phyloP scores from a whole-genome alignment of 2,888 invertebrate species.

The Sacculina carcini region DNA sequence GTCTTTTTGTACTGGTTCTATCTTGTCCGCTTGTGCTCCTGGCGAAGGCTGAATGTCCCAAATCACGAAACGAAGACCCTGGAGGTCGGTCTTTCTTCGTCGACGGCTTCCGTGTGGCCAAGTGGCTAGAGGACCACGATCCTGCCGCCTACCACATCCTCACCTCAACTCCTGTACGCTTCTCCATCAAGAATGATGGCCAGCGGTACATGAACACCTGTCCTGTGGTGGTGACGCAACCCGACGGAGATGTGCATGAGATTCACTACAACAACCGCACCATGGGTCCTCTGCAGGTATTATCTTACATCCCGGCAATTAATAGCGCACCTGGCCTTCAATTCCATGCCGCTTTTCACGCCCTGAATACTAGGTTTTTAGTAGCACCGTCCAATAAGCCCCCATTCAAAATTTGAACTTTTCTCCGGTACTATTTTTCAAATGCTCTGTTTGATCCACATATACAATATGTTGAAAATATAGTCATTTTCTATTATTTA shows the following conservation, averaged over 20 bases:
- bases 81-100: conserved; percentile 20
- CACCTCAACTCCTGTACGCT: conserved; percentile 17
- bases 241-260: conserved; percentile 18
- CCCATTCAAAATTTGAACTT: background rate
- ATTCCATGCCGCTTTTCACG: no score
- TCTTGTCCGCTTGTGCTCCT: background rate
- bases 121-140: conserved; percentile 18
- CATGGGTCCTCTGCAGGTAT: conserved; percentile 18
- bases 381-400: no score
- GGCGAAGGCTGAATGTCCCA: conserved; percentile 15
- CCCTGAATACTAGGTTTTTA: no score
- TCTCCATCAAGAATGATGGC: conserved; percentile 13
- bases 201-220: conserved; percentile 18
- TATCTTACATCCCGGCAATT: no score
- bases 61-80: conserved; percentile 14
- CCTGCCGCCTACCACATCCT: conserved; percentile 19
- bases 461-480: conserved; percentile 1
- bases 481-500: background rate
- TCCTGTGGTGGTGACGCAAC: conserved; percentile 17
- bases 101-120: conserved; percentile 19
- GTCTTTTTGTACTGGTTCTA: background rate
- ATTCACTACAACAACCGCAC: conserved; percentile 20
- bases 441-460: background rate
- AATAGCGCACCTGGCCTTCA: no score
- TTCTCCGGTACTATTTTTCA: no score